These are phyloP conservation scores for Sarcophilus harrisii DNA, from an alignment of 2,797 vertebrate genomes.

Conservation along the genomic window DNA sequence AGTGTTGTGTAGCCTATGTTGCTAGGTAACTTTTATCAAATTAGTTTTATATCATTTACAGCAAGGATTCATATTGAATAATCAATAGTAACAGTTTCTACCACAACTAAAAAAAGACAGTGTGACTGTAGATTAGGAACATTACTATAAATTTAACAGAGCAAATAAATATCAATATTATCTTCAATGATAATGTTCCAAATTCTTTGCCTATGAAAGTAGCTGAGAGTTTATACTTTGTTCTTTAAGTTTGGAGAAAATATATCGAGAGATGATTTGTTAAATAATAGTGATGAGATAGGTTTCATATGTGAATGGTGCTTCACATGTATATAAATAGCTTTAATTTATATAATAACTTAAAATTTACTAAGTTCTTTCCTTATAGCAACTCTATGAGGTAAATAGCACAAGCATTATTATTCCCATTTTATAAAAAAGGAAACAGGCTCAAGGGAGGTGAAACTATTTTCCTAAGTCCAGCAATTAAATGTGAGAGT, in stretches of 20 bases:
- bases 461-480: not conserved
- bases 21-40: not conserved
- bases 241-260: not conserved
- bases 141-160: slow-evolving; percentile 38
- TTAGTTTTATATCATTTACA: slow-evolving; percentile 5
- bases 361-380: not conserved
- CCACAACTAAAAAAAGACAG: slow-evolving; percentile 6
- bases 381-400: not conserved
- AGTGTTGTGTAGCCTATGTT: not conserved
- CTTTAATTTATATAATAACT: not conserved
- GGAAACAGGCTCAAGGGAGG: not conserved
- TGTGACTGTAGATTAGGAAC: slow-evolving; percentile 27
- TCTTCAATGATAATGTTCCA: not conserved
- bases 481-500: not conserved
- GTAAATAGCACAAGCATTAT: not conserved
- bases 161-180: slow-evolving; percentile 31
- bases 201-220: not conserved
- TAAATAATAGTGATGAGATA: not conserved
- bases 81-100: not conserved
- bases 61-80: not conserved
- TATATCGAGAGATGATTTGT: not conserved
- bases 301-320: not conserved
- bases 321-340: not conserved
- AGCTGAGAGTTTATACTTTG: not conserved
- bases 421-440: not conserved